A percentile compares a stretch with the other conserved stretches of the same genome.
Conservation (phyloP, 2,888 invertebrate genomes). For the Copidosoma aretas region DNA sequence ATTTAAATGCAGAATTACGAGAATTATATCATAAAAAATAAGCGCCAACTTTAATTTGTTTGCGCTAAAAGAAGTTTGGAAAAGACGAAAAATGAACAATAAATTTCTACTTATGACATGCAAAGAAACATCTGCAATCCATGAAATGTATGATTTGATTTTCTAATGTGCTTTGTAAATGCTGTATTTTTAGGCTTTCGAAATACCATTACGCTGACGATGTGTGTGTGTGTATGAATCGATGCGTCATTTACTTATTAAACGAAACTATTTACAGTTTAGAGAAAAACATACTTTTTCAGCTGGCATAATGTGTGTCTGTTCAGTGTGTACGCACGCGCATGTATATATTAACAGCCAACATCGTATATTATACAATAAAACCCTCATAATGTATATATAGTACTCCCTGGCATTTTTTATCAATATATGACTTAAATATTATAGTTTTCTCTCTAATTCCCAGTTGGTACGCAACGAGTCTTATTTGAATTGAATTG, state of each 20-base stretch:
- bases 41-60: background rate
- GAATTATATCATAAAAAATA: slow-evolving; percentile 11
- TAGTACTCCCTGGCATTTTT: slow-evolving; percentile 37
- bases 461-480: slow-evolving; percentile 35
- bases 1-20: slow-evolving; percentile 35
- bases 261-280: slow-evolving; percentile 44
- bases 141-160: slow-evolving; percentile 17
- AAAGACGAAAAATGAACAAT: background rate
- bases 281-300: slow-evolving; percentile 34
- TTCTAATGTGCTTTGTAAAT: slow-evolving; percentile 13
- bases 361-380: too few species aligned
- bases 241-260: slow-evolving; percentile 27
- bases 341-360: slow-evolving; percentile 13
- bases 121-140: slow-evolving; percentile 18
- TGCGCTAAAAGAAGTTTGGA: background rate
- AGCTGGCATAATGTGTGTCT: slow-evolving; percentile 19
- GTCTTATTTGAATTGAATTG: slow-evolving; percentile 31
- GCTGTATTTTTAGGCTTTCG: slow-evolving; percentile 40
- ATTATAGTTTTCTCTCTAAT: slow-evolving; percentile 23
- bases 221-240: slow-evolving; percentile 17
- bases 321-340: slow-evolving; percentile 11
- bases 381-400: too few species aligned
- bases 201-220: slow-evolving; percentile 37
- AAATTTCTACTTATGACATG: background rate
- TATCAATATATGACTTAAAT: slow-evolving; percentile 13